Evolutionary conservation across 1,140 invertebrate genomes (phyloP), one percentile per base, ranked within the genome.

Genomic region (Leguminivora glycinivorella): DNA sequence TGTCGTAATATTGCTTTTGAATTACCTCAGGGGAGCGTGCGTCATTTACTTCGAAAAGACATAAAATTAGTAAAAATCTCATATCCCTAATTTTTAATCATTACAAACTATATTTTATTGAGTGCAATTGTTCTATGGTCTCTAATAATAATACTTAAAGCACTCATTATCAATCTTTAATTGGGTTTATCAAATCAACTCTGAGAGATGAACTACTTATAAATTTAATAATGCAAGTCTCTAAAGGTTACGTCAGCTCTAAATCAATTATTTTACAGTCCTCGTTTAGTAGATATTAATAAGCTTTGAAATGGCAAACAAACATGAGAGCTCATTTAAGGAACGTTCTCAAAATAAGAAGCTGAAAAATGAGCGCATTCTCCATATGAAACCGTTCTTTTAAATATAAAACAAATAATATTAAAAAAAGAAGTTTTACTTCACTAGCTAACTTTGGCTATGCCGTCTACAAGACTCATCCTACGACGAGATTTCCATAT

Each of bases 1-100:
- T 90, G 87, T 91, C 89, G 80, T 89, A 88, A 82, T 91, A 91
- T 90, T 91, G 88, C 88, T 91, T 90, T 91, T 85, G 83, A 86
- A 80, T 91, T 88, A 87, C 83, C 80, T 88, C 80, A 82, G 89
- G 88, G 89, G 88, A 87, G 89, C 85, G 87, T 91, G 89, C 86
- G 82, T 86, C 84, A 76, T 82, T 83, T 82, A 84, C 79, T 82
- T 84, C 74, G 78, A 85, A 82, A 82, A 84, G 72, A 84, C 80
- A 82, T 88, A 83, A 85, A 89, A 87, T 89, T 83, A 87, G 78
- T 85, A 85, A 83, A 90, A 87, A 87, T 82, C 81, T 90, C 85
- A 85, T 87, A 90, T 88, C 79, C 82, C 84, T 89, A 90, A 85
- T 75, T 77, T 76, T 81, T 84, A 78, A 81, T 84, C 75, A 76